Conservation (phyloP, 2,797 vertebrate genomes). For the Chaetophractus vellerosus region DNA sequence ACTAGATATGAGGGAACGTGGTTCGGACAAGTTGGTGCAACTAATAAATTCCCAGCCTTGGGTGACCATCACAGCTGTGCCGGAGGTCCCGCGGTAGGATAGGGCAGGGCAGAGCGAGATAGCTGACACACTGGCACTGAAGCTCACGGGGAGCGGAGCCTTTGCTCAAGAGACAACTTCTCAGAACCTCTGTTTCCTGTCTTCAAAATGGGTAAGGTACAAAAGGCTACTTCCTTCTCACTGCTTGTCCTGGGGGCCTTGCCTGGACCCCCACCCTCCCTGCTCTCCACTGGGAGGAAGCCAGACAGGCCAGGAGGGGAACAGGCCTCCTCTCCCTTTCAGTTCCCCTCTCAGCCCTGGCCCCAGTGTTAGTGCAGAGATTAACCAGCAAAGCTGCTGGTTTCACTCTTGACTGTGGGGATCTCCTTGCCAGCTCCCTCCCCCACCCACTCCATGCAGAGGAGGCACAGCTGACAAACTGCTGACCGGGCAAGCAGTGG, state of each 20-base stretch:
- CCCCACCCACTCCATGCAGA: background rate
- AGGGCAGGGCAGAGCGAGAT: no score
- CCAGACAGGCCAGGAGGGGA: background rate
- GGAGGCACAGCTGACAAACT: conserved; percentile 32
- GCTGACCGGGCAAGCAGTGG: conserved; percentile 51
- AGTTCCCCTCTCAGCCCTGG: conserved; percentile 24
- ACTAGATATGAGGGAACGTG: background rate
- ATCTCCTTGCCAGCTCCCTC: background rate
- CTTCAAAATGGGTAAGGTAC: background rate
- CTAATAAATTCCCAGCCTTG: no score
- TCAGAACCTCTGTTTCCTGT: background rate
- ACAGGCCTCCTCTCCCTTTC: conserved; percentile 51
- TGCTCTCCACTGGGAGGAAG: background rate
- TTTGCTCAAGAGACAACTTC: background rate
- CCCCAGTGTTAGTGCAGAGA: conserved; percentile 28
- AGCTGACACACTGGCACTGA: no score
- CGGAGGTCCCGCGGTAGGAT: background rate
- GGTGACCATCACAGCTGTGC: background rate
- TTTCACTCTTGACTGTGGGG: conserved; percentile 59
- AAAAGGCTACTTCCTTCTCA: background rate
- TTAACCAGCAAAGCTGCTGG: conserved; percentile 25
- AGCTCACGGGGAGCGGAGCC: no score
- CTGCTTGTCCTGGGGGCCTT: background rate
- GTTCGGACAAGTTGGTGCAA: no score
- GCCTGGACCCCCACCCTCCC: background rate